Base-by-base conservation (phyloP, 2,797 vertebrate genomes). In the Antrozous pallidus region DNA sequence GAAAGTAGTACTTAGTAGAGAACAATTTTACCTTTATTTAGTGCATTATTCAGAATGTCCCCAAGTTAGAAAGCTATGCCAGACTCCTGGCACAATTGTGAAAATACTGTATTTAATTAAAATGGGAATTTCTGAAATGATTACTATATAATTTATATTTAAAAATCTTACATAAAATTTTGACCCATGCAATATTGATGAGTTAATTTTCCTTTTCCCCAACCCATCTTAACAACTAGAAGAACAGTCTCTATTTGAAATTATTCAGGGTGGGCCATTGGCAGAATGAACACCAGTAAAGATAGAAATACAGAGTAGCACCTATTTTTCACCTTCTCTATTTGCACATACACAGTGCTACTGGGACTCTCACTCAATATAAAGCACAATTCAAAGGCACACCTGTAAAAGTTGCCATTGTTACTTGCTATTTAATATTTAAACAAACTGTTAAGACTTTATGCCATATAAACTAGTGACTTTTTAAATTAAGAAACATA, bases 41-140 rank as follows among this genome's bases (percentile, higher is more conserved):
- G 79, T 92, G 80, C 73, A 89, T 94, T 96, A 96, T 96, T 97
- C 73, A 97, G 86, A 75, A 95, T 91, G 92, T 81, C 74, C 56
- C 36, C 47, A 88, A 95, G 67, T 96, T 96, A 83, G 71, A 89
- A 96, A 51, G 56, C 77, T 94, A 58, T 91, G 85, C 74, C 40
- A 58, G 54, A 61, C 22, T 45, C 71, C 40, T 11, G 92, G 90
- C 82, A 95, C 77, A 93, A 73, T 93, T 95, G 87, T 85, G 92
- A 97, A 97, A 97, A 97, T 97, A 97, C 81, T 96, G 82, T 92
- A 85, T 97, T 97, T 97, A 97, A 97, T 97, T 96, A 96, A 97
- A 97, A 95, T n/a, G 77, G 82, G 80, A 97, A 93, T 92, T 95
- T 95, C 75, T 93, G 81, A 96, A 96, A 96, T 93, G 33, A 95